Base-by-base conservation (phyloP, 2,797 vertebrate species). In the Catamblyrhynchus diadema region DNA sequence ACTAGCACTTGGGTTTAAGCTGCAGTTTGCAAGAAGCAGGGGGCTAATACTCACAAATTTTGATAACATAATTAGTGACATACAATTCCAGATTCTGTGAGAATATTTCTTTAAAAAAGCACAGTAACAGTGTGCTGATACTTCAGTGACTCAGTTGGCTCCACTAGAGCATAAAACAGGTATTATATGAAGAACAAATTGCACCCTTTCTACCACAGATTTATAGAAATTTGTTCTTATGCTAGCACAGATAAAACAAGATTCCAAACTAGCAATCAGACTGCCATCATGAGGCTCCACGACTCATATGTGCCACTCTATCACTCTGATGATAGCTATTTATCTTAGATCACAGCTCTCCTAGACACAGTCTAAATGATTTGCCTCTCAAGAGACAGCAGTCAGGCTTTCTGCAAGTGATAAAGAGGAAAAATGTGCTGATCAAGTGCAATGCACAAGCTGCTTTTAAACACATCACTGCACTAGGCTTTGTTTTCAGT, bases 191-290 rank as follows among this genome's bases (percentile, higher is more conserved):
- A 88, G 71, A 84, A 86, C 9, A 90, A 92, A 93, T 81, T 54
- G 37, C 6, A 84, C 17, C 10, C 33, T 69, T 94, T 88, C 70
- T 65, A 44, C 61, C 37, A 88, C 14, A 10, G 81, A 90, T 88
- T 92, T 88, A 79, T 51, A 86, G 66, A 79, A 44, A 79, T 72
- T 78, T 86, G 17, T 79, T 90, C 33, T 74, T 86, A 74, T 12
- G 30, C 53, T 67, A 88, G 54, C 57, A 88, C 5, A 62, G 70
- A 74, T n/a, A 92, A 80, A 88, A 81, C 0, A 2, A 81, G 17
- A 70, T 39, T 91, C 47, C 54, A 88, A 70, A 90, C 39, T 59
- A 84, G 77, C 81, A 94, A 92, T 79, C 92, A 88, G 41, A 59
- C 32, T 69, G 73, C 0, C 1, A 28, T 86, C 51, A 56, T 67